Percentiles rank a stretch among this genome's conserved stretches.
These are phyloP conservation scores for Apocrypta bakeri DNA, from an alignment of 1,140 invertebrate genomes.

Conservation along the genomic window DNA sequence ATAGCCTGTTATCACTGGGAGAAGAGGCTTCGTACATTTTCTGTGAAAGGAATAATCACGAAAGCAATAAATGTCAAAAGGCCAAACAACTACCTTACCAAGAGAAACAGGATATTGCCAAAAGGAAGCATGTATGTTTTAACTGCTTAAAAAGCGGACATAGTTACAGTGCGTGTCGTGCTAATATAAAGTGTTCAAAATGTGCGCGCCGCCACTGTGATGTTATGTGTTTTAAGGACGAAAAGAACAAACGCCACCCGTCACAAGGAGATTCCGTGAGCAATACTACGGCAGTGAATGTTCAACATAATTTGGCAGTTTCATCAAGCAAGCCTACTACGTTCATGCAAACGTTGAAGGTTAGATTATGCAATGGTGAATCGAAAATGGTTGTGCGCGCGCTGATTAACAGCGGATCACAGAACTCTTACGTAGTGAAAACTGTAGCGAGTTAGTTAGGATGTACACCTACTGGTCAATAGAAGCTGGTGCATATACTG, in stretches of 20 bases:
- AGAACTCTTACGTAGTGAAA: background rate
- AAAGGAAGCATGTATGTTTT: conserved; percentile 39
- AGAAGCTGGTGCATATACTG: background rate
- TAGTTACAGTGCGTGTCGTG: conserved; percentile 27
- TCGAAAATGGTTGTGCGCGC: background rate
- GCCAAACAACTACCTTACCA: conserved; percentile 25
- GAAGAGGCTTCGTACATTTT: background rate
- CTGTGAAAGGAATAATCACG: background rate
- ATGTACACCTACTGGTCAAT: background rate
- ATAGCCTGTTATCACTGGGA: background rate
- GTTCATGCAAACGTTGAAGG: background rate
- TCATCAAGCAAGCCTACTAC: background rate
- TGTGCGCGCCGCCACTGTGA: conserved; percentile 25
- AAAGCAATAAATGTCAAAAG: conserved; percentile 33
- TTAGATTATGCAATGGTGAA: background rate
- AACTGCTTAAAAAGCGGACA: conserved; percentile 44
- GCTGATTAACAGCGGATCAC: background rate
- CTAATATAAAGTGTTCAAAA: conserved; percentile 28
- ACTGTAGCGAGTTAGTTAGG: background rate
- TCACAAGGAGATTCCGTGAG: background rate
- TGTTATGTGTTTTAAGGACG: conserved; percentile 28
- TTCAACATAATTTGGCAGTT: background rate
- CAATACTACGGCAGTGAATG: background rate
- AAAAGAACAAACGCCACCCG: background rate
- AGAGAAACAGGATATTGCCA: conserved; percentile 32